phyloP scores from a whole-genome alignment of 2,888 invertebrate genomes.

The Sarcophaga carnaria region DNA sequence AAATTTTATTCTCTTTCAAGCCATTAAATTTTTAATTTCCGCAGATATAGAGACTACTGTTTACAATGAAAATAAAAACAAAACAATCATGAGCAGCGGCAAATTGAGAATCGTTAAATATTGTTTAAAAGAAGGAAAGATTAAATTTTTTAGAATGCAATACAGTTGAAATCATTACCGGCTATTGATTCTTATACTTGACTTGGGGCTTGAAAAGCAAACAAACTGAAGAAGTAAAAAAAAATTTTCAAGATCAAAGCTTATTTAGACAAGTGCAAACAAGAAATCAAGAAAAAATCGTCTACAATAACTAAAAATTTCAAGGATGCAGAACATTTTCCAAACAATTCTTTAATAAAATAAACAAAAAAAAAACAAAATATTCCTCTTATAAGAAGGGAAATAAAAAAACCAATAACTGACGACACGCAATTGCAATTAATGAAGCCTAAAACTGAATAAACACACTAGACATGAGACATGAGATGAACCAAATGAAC shows the following conservation, averaged over 20 bases:
- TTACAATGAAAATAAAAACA: neutral
- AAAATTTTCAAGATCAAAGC: conserved; percentile 56
- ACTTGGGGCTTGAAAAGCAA: neutral
- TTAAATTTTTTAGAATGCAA: conserved; percentile 22
- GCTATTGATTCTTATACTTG: conserved; percentile 29
- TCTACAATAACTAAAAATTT: conserved; percentile 39
- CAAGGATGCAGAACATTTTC: conserved; percentile 57
- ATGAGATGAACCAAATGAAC: conserved; percentile 15
- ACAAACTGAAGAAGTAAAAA: neutral
- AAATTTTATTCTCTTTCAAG: no score
- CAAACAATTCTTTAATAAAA: conserved; percentile 11
- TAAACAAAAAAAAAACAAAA: conserved; percentile 39
- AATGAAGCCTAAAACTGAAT: conserved; percentile 73
- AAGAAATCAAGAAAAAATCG: conserved; percentile 40
- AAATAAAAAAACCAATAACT: conserved; percentile 64
- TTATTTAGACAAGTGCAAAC: conserved; percentile 60
- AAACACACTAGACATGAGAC: conserved; percentile 64
- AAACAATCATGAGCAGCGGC: conserved; percentile 34
- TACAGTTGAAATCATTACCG: conserved; percentile 15
- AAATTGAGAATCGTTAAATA: conserved; percentile 27
- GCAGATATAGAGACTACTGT: neutral
- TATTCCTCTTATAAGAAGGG: neutral
- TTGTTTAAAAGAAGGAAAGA: neutral
- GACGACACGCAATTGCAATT: conserved; percentile 80
- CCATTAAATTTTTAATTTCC: neutral